These are phyloP conservation scores for Hymenochirus boettgeri DNA, from an alignment of 2,113 vertebrate genomes.

Conservation along the genomic window DNA sequence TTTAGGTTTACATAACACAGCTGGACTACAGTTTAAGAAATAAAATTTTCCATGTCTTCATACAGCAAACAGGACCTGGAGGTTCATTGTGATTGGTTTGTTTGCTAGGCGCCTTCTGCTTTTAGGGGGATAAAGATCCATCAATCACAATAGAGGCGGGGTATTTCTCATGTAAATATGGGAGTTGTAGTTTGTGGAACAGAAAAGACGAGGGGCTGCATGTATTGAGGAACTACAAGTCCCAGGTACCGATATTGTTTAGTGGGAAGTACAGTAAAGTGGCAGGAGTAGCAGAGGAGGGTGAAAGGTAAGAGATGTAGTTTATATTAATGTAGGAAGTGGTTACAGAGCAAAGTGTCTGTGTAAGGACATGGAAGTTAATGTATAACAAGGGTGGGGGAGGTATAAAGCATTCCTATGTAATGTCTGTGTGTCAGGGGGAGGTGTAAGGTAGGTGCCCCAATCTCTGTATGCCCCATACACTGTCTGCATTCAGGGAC, in stretches of 20 bases:
- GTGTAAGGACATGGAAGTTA: no score
- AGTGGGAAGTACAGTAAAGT: background rate
- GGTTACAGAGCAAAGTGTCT: no score
- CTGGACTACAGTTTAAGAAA: no score
- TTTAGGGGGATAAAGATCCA: background rate
- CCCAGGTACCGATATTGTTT: conserved; percentile 25
- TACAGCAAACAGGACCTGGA: background rate
- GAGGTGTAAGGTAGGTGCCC: no score
- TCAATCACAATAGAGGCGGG: fast-evolving
- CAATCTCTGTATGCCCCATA: no score
- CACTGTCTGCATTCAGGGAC: no score
- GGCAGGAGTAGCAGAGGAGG: background rate
- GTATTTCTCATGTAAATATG: fast-evolving
- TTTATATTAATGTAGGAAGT: background rate
- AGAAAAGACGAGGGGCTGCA: no score
- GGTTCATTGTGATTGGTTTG: background rate
- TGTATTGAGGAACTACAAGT: background rate
- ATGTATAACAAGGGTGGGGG: background rate
- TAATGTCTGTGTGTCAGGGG: no score
- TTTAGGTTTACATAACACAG: no score
- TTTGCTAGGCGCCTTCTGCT: fast-evolving
- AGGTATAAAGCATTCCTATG: no score
- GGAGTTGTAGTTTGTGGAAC: background rate
- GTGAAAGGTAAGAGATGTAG: background rate
- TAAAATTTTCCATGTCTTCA: no score